Conservation (phyloP, 2,888 invertebrate species). For the Amaurobius ferox region DNA sequence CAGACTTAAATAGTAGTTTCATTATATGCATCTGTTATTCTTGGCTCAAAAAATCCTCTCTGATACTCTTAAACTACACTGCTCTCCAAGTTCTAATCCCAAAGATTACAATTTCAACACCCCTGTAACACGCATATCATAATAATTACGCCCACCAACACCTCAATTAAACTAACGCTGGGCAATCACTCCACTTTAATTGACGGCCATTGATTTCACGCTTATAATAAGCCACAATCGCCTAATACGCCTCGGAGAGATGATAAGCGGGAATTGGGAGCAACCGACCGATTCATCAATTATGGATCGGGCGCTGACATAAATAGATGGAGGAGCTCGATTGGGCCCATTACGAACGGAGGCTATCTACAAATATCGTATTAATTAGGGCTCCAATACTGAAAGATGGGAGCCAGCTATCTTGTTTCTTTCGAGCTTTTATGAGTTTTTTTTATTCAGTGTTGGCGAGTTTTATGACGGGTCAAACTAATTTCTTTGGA, state of each 20-base stretch:
- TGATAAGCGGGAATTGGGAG: constrained; percentile 13
- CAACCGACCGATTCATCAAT: constrained; percentile 11
- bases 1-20: too few species aligned
- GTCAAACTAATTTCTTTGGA: too few species aligned
- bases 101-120: background rate
- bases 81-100: background rate
- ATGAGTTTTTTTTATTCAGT: too few species aligned
- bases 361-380: background rate
- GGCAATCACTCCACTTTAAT: constrained; percentile 12
- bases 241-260: constrained; percentile 14
- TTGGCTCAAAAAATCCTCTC: too few species aligned
- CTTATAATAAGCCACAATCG: constrained; percentile 14
- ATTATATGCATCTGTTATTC: too few species aligned
- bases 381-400: background rate
- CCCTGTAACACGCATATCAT: background rate
- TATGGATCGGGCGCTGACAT: constrained; percentile 5
- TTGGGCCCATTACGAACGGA: background rate
- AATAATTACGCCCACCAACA: constrained; percentile 6
- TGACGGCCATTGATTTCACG: constrained; percentile 1
- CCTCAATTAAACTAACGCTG: constrained; percentile 1
- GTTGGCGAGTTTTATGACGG: too few species aligned
- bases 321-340: background rate
- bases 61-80: too few species aligned
- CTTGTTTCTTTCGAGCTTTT: too few species aligned
- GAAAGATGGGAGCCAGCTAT: too few species aligned